These are phyloP conservation scores for Dreissena rostriformis DNA, from an alignment of 1,140 invertebrate genomes.

Conservation along the genomic window DNA sequence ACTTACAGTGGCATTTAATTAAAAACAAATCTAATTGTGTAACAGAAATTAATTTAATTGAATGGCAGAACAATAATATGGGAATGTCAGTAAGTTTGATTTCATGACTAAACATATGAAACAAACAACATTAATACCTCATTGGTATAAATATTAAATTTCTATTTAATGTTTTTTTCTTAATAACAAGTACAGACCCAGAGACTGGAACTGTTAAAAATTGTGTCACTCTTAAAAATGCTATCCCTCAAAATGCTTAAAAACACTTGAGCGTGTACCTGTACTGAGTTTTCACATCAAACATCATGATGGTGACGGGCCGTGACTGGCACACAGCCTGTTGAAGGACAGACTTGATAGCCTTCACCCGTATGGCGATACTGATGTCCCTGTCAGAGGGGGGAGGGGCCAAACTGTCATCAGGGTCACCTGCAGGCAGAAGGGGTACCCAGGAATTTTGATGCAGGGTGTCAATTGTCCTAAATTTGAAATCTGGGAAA, in stretches of 20 bases:
- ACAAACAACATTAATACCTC: not conserved
- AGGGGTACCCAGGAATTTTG: too few species aligned
- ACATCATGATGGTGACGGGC: constrained; percentile 80
- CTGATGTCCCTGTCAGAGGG: constrained; percentile 67
- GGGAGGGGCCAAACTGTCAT: constrained; percentile 75
- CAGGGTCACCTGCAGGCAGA: constrained; percentile 62
- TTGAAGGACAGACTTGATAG: constrained; percentile 65
- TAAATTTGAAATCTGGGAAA: too few species aligned
- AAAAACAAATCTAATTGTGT: not conserved
- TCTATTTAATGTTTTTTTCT: not conserved
- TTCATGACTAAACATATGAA: too few species aligned
- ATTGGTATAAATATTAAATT: not conserved
- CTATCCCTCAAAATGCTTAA: not conserved
- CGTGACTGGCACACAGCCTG: constrained; percentile 55
- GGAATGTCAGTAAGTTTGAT: not conserved
- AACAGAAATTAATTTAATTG: not conserved
- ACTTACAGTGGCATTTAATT: not conserved
- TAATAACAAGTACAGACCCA: not conserved
- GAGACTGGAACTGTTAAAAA: not conserved
- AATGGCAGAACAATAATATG: not conserved
- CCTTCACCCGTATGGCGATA: constrained; percentile 63
- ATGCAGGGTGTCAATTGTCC: too few species aligned
- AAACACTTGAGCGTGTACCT: too few species aligned
- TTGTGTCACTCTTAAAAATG: not conserved
- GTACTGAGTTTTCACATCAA: constrained; percentile 85